phyloP scores from a whole-genome alignment of 2,888 invertebrate species.

The Nomada ferruginata region DNA sequence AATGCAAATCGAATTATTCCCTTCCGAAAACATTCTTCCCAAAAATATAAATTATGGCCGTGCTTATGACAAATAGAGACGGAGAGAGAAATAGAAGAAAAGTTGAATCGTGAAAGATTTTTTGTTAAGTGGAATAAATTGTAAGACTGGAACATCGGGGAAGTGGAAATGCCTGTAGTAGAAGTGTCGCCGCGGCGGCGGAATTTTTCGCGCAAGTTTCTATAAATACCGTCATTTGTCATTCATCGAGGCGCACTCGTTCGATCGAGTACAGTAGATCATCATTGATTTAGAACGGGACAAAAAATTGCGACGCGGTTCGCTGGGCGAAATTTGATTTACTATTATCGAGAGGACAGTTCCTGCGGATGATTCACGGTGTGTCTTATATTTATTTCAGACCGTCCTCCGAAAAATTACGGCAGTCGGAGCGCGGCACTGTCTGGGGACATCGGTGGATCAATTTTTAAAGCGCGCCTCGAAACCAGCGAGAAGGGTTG shows the following conservation, averaged over 20 bases:
- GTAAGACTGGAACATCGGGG: neutral
- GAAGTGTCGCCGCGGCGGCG: conserved; percentile 16
- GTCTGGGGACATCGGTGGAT: conserved; percentile 36
- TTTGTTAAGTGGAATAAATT: neutral
- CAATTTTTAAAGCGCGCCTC: conserved; percentile 61
- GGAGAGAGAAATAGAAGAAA: no score
- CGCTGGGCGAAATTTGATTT: conserved; percentile 1
- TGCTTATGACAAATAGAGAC: no score
- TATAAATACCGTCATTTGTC: conserved; percentile 35
- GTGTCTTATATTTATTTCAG: conserved; percentile 36
- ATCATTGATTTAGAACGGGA: conserved; percentile 11
- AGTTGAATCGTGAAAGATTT: no score
- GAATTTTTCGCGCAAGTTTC: conserved; percentile 31
- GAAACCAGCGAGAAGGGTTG: conserved; percentile 35
- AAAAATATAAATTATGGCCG: neutral
- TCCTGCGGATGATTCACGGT: no score
- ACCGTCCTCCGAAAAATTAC: conserved; percentile 34
- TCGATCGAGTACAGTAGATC: conserved; percentile 23
- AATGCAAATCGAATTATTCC: neutral
- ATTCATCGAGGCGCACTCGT: conserved; percentile 2
- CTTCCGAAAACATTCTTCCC: neutral
- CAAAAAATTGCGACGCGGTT: neutral
- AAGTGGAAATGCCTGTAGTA: conserved; percentile 15
- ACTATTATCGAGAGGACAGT: neutral
- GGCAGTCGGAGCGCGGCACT: neutral